Percentiles rank a stretch among this genome's conserved stretches.
Evolutionary conservation across 2,113 vertebrate genomes (phyloP).

Genomic region (Platycercus adscitus): DNA sequence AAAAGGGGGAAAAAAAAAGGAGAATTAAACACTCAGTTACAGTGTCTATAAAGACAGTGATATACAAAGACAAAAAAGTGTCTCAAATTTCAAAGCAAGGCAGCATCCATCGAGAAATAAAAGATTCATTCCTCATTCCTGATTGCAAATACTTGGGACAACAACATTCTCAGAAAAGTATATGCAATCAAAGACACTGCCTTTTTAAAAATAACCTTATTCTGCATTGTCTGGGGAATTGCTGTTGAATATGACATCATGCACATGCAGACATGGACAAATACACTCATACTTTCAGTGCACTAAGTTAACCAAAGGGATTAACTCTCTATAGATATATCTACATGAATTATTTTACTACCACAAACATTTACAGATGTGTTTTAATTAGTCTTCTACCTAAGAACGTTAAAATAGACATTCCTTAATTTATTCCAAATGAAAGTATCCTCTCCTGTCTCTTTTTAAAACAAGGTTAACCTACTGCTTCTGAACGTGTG

Average conservation of each 20-base stretch:
- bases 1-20: neutral
- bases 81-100: neutral
- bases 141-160: neutral
- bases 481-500: neutral
- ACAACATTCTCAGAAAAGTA: neutral
- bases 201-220: neutral
- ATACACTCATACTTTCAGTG: neutral
- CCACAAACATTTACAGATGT: neutral
- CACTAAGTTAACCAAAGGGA: neutral
- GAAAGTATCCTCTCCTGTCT: neutral
- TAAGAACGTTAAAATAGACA: neutral
- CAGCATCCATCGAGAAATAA: neutral
- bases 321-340: neutral
- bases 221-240: neutral
- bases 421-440: neutral
- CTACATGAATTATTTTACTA: neutral
- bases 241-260: neutral
- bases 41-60: neutral
- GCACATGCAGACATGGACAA: neutral
- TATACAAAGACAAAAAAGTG: neutral
- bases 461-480: neutral
- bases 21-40: neutral
- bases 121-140: neutral
- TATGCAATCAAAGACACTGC: neutral
- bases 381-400: neutral